These are phyloP conservation scores for Coenonympha glycerion DNA, from an alignment of 2,888 invertebrate species.

Conservation along the genomic window DNA sequence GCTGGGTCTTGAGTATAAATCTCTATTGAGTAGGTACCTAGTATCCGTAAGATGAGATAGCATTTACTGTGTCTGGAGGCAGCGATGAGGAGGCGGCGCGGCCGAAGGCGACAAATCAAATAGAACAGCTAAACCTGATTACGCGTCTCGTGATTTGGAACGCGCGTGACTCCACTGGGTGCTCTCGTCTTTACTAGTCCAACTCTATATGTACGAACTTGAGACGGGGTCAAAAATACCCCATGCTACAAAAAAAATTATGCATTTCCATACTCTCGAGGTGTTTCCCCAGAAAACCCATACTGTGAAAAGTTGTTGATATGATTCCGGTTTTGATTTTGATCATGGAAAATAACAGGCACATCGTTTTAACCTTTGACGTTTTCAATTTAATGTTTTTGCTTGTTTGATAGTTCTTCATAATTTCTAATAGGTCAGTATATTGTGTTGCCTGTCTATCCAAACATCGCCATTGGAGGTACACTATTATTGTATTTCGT, in stretches of 20 bases:
- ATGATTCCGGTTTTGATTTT: too few relatives aligned
- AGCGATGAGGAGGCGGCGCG: not conserved
- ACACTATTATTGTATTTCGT: not conserved
- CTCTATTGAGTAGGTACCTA: too few relatives aligned
- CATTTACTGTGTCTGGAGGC: not conserved
- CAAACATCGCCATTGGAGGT: too few relatives aligned
- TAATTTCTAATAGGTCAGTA: too few relatives aligned
- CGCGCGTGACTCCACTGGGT: constrained; percentile 26
- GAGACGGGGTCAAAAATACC: not conserved
- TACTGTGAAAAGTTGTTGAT: not conserved
- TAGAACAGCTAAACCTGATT: constrained; percentile 28
- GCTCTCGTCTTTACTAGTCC: constrained; percentile 22
- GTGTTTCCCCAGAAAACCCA: too few relatives aligned
- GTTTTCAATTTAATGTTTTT: too few relatives aligned
- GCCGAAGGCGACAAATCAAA: constrained; percentile 27
- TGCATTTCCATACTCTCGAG: too few relatives aligned
- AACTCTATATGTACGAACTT: constrained; percentile 5
- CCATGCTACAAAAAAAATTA: not conserved
- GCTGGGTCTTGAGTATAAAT: too few relatives aligned
- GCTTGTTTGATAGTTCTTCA: too few relatives aligned
- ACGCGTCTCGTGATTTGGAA: constrained; percentile 28
- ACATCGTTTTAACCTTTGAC: too few relatives aligned
- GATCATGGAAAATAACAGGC: too few relatives aligned
- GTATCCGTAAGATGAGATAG: constrained; percentile 4
- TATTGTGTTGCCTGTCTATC: too few relatives aligned